These are phyloP conservation scores for Theocolax elegans DNA, from an alignment of 1,140 invertebrate species.

Conservation along the genomic window DNA sequence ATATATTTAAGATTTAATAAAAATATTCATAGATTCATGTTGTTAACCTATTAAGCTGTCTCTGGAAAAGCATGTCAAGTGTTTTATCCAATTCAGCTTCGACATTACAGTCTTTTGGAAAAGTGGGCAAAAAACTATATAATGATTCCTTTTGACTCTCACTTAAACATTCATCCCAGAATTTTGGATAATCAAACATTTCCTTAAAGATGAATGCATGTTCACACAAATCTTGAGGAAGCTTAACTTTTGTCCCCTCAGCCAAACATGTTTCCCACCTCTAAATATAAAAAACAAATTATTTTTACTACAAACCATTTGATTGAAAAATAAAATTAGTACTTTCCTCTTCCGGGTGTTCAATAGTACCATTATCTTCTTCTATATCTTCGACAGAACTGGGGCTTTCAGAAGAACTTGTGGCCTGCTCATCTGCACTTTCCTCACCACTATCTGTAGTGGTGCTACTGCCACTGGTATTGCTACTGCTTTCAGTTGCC, in stretches of 20 bases:
- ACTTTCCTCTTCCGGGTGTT: constrained; percentile 49
- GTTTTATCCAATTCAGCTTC: constrained; percentile 71
- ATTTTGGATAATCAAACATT: constrained; percentile 68
- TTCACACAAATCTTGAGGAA: constrained; percentile 70
- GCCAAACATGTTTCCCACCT: constrained; percentile 65
- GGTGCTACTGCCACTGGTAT: constrained; percentile 58
- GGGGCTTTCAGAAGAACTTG: constrained; percentile 53
- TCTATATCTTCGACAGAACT: constrained; percentile 58
- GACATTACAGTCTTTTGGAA: constrained; percentile 71
- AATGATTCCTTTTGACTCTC: constrained; percentile 67
- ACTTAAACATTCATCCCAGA: constrained; percentile 68
- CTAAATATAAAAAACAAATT: constrained; percentile 55
- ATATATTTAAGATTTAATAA: background rate
- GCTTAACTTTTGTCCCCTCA: constrained; percentile 62
- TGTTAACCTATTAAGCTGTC: constrained; percentile 73
- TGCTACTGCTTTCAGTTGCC: constrained; percentile 59
- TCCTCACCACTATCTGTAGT: constrained; percentile 61
- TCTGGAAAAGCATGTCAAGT: constrained; percentile 70
- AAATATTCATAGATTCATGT: constrained; percentile 47
- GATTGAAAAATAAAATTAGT: too few species aligned
- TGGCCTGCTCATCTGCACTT: constrained; percentile 54
- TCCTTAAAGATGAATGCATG: constrained; percentile 70
- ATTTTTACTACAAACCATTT: too few species aligned
- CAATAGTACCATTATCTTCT: constrained; percentile 54
- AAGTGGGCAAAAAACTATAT: constrained; percentile 69